phyloP scores from a whole-genome alignment of 2,888 invertebrate genomes.

The Malthinus seriepunctatus region DNA sequence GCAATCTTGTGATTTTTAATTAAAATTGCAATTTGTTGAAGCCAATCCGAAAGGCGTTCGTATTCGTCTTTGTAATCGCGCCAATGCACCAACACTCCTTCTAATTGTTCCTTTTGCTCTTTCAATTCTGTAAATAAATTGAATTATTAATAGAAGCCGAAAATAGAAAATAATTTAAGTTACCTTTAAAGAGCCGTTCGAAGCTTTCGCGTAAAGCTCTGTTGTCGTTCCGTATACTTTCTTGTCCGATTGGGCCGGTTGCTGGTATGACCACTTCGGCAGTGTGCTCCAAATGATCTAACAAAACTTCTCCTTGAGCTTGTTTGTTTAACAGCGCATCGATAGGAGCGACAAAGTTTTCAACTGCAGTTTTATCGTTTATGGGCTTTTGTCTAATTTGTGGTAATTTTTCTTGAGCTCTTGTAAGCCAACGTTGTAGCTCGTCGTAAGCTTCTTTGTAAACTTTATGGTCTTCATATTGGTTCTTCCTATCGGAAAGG shows the following conservation, averaged over 20 bases:
- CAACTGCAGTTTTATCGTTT: slow-evolving; percentile 85
- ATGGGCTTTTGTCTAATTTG: slow-evolving; percentile 81
- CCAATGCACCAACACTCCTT: slow-evolving; percentile 81
- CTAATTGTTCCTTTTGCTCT: slow-evolving; percentile 81
- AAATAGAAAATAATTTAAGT: not conserved
- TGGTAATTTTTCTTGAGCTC: slow-evolving; percentile 88
- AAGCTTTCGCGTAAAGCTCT: slow-evolving; percentile 84
- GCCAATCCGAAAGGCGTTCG: slow-evolving; percentile 88
- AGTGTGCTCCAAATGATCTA: slow-evolving; percentile 85
- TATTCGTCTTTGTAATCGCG: slow-evolving; percentile 92
- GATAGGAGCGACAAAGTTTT: slow-evolving; percentile 85
- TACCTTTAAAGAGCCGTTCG: slow-evolving; percentile 75
- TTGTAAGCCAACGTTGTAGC: slow-evolving; percentile 83
- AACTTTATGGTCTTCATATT: slow-evolving; percentile 83
- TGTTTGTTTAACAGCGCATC: slow-evolving; percentile 86
- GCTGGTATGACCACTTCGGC: slow-evolving; percentile 85
- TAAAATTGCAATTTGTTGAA: slow-evolving; percentile 88
- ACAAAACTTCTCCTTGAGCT: slow-evolving; percentile 84
- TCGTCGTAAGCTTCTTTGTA: slow-evolving; percentile 94
- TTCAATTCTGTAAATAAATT: slow-evolving; percentile 65
- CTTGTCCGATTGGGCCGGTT: slow-evolving; percentile 79
- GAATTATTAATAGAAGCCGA: not conserved
- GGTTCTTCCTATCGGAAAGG: slow-evolving; percentile 78
- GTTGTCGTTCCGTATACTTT: slow-evolving; percentile 82
- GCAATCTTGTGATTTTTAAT: slow-evolving; percentile 89